Conservation (phyloP, 2,888 invertebrate species). For the Gastrophysa polygoni region DNA sequence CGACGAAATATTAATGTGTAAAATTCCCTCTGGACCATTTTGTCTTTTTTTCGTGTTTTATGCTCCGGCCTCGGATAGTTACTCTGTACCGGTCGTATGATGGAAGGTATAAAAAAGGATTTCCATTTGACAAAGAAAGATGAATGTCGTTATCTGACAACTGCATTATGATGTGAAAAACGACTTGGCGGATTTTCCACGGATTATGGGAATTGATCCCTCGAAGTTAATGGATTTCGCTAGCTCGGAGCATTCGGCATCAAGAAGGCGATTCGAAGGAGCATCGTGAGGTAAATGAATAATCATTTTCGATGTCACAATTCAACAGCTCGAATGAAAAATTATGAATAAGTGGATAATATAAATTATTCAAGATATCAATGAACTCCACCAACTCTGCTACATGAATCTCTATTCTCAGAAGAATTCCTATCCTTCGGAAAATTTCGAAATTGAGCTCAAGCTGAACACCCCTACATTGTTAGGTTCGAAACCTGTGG, state of each 20-base stretch:
- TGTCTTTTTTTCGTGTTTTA: slow-evolving; percentile 8
- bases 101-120: slow-evolving; percentile 32
- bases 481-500: no score
- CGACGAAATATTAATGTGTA: slow-evolving; percentile 13
- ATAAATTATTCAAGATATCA: no score
- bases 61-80: neutral
- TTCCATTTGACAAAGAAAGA: slow-evolving; percentile 39
- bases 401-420: no score
- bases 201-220: slow-evolving; percentile 5
- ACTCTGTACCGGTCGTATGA: slow-evolving; percentile 10
- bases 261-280: neutral
- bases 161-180: slow-evolving; percentile 24
- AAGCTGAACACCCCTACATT: no score
- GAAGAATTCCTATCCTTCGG: no score
- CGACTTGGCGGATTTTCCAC: slow-evolving; percentile 4
- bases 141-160: slow-evolving; percentile 38
- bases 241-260: slow-evolving; percentile 1
- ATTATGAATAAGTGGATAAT: no score
- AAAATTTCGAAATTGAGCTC: no score
- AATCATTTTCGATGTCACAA: no score
- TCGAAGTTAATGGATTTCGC: slow-evolving; percentile 7
- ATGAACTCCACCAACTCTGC: no score
- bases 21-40: neutral
- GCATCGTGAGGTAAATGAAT: slow-evolving; percentile 8
- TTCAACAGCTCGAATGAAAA: no score